These are phyloP conservation scores for Anguilla japonica DNA, from an alignment of 2,113 vertebrate genomes.

Conservation along the genomic window DNA sequence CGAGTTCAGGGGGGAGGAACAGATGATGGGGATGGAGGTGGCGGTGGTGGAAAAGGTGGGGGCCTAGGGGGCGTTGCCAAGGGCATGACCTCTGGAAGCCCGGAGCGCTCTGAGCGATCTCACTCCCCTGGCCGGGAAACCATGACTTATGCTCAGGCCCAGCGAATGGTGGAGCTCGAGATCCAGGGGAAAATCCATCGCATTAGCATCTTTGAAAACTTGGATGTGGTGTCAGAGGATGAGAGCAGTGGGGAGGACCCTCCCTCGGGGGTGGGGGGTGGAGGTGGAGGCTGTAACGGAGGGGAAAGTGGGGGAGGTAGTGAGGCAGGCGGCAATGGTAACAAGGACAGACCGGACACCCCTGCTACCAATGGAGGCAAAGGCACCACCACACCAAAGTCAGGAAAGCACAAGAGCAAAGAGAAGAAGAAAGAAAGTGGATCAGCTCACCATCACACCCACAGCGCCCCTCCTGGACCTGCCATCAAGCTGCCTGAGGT, in stretches of 20 bases:
- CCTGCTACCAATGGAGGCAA: conserved; percentile 75
- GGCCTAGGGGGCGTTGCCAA: conserved; percentile 30
- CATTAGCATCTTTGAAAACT: conserved; percentile 96
- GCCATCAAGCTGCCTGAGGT: conserved; percentile 93
- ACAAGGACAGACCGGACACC: conserved; percentile 85
- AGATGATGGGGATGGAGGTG: conserved; percentile 61
- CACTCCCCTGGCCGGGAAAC: conserved; percentile 90
- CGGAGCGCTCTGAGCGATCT: conserved; percentile 85
- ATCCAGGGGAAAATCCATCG: conserved; percentile 91
- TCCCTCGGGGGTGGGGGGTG: conserved; percentile 56
- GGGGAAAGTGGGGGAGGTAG: conserved; percentile 63
- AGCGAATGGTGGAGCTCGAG: conserved; percentile 96
- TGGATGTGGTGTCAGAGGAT: conserved; percentile 94
- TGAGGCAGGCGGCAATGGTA: conserved; percentile 75
- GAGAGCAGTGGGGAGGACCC: conserved; percentile 85
- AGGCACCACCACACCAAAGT: conserved; percentile 77
- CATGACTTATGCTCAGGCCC: conserved; percentile 96
- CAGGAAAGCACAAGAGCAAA: conserved; percentile 96
- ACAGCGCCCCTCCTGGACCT: conserved; percentile 79
- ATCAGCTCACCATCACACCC: conserved; percentile 80
- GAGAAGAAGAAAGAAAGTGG: conserved; percentile 89
- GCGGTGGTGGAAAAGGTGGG: conserved; percentile 40
- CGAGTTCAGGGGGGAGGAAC: conserved; percentile 64
- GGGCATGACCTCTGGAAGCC: conserved; percentile 74
- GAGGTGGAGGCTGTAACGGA: conserved; percentile 64